phyloP scores from a whole-genome alignment of 1,140 invertebrate species.

The Drosophila punjabiensis region DNA sequence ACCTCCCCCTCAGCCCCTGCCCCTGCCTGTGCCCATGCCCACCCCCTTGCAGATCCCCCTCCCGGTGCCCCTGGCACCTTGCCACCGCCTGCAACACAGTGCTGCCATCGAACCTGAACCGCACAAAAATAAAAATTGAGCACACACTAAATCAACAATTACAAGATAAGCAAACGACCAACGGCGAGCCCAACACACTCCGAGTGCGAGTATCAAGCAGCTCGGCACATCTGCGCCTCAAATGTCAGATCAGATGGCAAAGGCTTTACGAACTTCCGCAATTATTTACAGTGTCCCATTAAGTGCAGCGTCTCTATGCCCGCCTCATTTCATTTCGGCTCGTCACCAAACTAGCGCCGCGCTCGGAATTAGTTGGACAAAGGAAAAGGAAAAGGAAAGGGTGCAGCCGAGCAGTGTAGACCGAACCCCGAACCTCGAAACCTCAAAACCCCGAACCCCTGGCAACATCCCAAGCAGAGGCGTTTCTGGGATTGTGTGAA shows the following conservation, averaged over 20 bases:
- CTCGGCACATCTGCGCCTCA: conserved; percentile 42
- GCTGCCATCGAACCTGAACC: conserved; percentile 46
- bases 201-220: conserved; percentile 23
- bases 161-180: conserved; percentile 72
- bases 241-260: conserved; percentile 55
- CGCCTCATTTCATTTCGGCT: conserved; percentile 51
- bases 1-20: conserved; percentile 6
- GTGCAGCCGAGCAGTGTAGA: conserved; percentile 38
- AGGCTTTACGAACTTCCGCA: conserved; percentile 66
- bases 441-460: conserved; percentile 17
- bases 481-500: not conserved
- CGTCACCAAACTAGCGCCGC: conserved; percentile 35
- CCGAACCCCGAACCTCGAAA: conserved; percentile 19
- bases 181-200: conserved; percentile 27
- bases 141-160: conserved; percentile 83
- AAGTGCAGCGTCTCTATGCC: conserved; percentile 58
- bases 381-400: conserved; percentile 49
- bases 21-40: not conserved
- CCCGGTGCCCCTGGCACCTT: conserved; percentile 15
- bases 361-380: conserved; percentile 59
- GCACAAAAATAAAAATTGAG: conserved; percentile 76
- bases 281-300: conserved; percentile 80
- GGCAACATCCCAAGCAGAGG: conserved; percentile 17
- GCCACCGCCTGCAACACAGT: conserved; percentile 17
- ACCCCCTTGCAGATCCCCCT: conserved; percentile 3